Conservation (phyloP, 2,797 vertebrate genomes). For the Pangasius krempfi region DNA sequence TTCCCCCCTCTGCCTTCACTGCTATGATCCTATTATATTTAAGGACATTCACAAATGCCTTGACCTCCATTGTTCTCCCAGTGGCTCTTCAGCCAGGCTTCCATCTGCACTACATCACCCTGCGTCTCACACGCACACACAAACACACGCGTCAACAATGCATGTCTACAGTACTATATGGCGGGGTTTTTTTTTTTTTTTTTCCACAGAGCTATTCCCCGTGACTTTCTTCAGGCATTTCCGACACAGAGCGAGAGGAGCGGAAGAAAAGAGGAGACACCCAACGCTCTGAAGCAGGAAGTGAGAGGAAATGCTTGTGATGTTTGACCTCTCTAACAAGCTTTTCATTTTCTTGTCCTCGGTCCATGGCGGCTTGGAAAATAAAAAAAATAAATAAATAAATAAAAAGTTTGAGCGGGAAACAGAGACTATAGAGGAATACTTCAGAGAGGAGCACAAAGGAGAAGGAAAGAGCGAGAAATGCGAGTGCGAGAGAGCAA, state of each 20-base stretch:
- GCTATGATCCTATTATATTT: constrained; percentile 48
- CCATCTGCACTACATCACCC: constrained; percentile 30
- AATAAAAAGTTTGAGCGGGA: not conserved
- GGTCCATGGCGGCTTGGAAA: not conserved
- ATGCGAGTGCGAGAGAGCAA: not conserved
- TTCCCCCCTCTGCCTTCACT: constrained; percentile 54
- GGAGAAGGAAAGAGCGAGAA: not conserved
- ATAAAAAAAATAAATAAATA: not conserved
- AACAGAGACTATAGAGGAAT: not conserved
- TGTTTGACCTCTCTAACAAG: constrained; percentile 34
- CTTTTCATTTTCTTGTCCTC: constrained; percentile 22
- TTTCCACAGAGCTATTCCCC: constrained; percentile 27
- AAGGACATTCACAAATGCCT: constrained; percentile 37
- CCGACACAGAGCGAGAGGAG: not conserved
- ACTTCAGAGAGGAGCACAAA: constrained; percentile 45
- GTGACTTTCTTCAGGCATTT: constrained; percentile 30
- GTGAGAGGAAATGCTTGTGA: constrained; percentile 37
- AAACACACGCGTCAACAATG: not conserved
- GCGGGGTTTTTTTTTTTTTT: no score
- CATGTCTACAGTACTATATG: not conserved
- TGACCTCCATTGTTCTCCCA: constrained; percentile 39
- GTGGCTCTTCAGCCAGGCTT: constrained; percentile 33
- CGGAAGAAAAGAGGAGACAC: constrained; percentile 35
- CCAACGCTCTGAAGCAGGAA: constrained; percentile 37
- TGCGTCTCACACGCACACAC: not conserved